phyloP scores from a whole-genome alignment of 1,140 invertebrate genomes.

The Homalodisca vitripennis region DNA sequence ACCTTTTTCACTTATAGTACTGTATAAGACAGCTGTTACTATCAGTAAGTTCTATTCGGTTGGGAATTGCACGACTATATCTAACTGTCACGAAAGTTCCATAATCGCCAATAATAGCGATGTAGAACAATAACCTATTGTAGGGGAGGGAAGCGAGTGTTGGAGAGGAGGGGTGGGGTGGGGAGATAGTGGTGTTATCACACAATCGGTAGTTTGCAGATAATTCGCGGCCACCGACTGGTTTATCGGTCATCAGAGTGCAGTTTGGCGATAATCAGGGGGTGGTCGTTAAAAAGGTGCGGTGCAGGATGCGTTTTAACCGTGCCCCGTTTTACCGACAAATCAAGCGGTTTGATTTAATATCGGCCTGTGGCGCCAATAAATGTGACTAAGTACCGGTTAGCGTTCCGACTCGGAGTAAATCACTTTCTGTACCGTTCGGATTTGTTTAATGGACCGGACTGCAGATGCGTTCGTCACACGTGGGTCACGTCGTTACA shows the following conservation, averaged over 20 bases:
- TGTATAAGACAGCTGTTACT: too few relatives aligned
- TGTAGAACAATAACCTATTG: too few relatives aligned
- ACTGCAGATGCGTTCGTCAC: neutral
- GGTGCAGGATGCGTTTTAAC: slow-evolving; percentile 22
- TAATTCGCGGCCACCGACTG: slow-evolving; percentile 2
- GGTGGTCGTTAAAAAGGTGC: slow-evolving; percentile 13
- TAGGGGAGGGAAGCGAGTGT: too few relatives aligned
- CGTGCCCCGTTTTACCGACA: slow-evolving; percentile 7
- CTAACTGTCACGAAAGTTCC: too few relatives aligned
- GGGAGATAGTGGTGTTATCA: neutral
- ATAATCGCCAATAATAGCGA: too few relatives aligned
- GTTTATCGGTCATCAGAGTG: slow-evolving; percentile 14
- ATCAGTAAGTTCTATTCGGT: too few relatives aligned
- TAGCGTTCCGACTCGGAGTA: too few relatives aligned
- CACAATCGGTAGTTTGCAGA: slow-evolving; percentile 6
- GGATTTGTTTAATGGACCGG: slow-evolving; percentile 11
- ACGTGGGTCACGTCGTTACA: too few relatives aligned
- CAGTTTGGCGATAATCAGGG: slow-evolving; percentile 10
- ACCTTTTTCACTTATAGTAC: too few relatives aligned
- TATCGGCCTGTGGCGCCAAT: slow-evolving; percentile 14
- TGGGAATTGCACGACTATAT: too few relatives aligned
- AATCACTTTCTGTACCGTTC: neutral
- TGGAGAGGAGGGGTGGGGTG: too few relatives aligned
- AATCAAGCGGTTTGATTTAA: slow-evolving; percentile 25
- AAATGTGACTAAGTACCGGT: neutral